A percentile compares a stretch with the other conserved stretches of the same genome.
Conservation (phyloP, 2,113 vertebrate genomes). For the Leucoraja erinaceus region DNA sequence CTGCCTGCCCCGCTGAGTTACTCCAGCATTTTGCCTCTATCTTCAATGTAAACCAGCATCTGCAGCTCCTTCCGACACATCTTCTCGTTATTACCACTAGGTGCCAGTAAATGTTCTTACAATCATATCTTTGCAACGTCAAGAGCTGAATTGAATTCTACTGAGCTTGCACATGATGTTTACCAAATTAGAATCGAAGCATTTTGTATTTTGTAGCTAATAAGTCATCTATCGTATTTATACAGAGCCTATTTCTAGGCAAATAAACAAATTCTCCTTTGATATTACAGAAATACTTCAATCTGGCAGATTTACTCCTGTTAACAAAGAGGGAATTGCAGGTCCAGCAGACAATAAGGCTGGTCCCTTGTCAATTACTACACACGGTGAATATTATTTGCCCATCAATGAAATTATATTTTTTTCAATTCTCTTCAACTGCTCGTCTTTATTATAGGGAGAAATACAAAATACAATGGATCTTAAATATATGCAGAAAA, state of each 20-base stretch:
- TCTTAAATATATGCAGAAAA: background rate
- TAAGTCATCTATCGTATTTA: background rate
- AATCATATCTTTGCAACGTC: background rate
- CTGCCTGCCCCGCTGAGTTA: no score
- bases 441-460: background rate
- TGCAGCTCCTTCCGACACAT: no score
- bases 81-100: background rate
- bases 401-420: background rate
- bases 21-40: no score
- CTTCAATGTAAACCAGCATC: no score
- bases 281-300: background rate
- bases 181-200: background rate
- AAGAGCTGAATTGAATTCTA: background rate
- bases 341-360: background rate
- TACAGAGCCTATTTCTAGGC: background rate
- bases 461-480: background rate
- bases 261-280: conserved; percentile 18
- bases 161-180: background rate
- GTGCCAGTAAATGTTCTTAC: conserved; percentile 18
- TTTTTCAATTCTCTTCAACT: background rate
- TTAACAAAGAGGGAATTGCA: background rate
- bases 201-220: background rate
- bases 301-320: background rate
- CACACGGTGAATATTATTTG: background rate
- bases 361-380: background rate